Evolutionary conservation across 2,888 invertebrate genomes (phyloP).

Genomic region (Bibio marci): DNA sequence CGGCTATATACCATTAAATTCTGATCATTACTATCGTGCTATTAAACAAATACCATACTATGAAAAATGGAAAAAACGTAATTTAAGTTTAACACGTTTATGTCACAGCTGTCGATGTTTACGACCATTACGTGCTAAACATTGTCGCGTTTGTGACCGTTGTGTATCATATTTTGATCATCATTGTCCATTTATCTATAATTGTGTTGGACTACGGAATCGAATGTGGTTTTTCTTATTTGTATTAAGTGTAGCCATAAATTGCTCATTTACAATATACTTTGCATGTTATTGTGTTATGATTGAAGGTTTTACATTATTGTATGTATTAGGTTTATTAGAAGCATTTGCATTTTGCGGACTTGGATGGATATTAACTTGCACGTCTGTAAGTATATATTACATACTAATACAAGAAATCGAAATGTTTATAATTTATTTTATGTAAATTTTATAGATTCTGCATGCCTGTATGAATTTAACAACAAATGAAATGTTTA

Average conservation of each 20-base stretch:
- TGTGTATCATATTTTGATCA: conserved; percentile 85
- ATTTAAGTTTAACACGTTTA: conserved; percentile 59
- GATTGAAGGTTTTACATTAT: conserved; percentile 65
- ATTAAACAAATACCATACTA: conserved; percentile 86
- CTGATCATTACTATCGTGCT: conserved; percentile 76
- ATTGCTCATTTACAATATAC: conserved; percentile 74
- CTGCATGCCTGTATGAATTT: conserved; percentile 84
- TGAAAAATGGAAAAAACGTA: conserved; percentile 81
- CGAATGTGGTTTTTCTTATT: conserved; percentile 88
- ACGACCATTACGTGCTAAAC: conserved; percentile 74
- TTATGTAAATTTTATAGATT: conserved; percentile 38
- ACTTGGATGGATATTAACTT: conserved; percentile 73
- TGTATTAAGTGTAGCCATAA: conserved; percentile 72
- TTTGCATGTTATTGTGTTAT: conserved; percentile 74
- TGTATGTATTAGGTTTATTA: conserved; percentile 68
- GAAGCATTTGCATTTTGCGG: conserved; percentile 74
- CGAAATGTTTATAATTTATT: background rate
- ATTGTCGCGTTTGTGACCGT: conserved; percentile 80
- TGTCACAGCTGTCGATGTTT: conserved; percentile 86
- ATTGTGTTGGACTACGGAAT: conserved; percentile 82
- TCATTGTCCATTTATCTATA: conserved; percentile 90
- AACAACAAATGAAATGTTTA: conserved; percentile 90
- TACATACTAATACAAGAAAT: background rate
- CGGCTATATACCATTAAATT: conserved; percentile 75
- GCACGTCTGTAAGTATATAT: conserved; percentile 57